Base-by-base conservation (phyloP, 2,888 invertebrate species). In the Bombylius discolor region DNA sequence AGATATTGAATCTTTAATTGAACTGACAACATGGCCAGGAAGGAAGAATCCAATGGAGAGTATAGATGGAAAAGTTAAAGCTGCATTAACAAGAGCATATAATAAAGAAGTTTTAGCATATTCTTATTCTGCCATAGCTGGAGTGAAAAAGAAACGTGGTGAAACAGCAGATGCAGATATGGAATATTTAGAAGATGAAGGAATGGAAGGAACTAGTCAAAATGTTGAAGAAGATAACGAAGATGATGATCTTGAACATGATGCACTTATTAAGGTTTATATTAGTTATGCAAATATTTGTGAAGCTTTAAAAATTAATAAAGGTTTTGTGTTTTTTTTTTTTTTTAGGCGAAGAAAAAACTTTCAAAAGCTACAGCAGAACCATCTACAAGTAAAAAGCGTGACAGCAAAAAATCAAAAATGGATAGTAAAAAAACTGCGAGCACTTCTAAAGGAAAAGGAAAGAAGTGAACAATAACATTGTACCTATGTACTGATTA, bases 71-170 rank as follows among this genome's bases (percentile, higher is more conserved):
- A 89, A 89, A 75, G 86, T 91, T 0, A 98, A 98, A 77, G 84
- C 94, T 0, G 92, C 96, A 0, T 86, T 99, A 70, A 99, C 98
- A 0, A 81, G 95, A 47, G 78, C 87, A 0, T 94, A 92, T 71
- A 99, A 98, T 73, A 97, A 97, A 71, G 84, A 84, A 61, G 79
- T 82, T 1, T 77, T 81, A 51, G 78, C 87, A 55, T 79, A 89
- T 55, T 90, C 94, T 0, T 96, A 94, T 72, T 82, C 89, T 11
- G 70, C 66, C 65, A 82, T 79, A 48, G 76, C 79, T 6, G 74
- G 77, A 3, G 70, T 81, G 6, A 83, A 82, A 62, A 83, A 82
- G 64, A 85, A 82, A 54, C 80, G 79, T 49, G 75, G 73, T 1
- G 71, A 68, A 14, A 68, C 65, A 4, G 73, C 71, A 7, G 71